A percentile compares a stretch with the other conserved stretches of the same genome.
Conservation (phyloP, 1,140 invertebrate genomes). For the Lepidurus packardi region DNA sequence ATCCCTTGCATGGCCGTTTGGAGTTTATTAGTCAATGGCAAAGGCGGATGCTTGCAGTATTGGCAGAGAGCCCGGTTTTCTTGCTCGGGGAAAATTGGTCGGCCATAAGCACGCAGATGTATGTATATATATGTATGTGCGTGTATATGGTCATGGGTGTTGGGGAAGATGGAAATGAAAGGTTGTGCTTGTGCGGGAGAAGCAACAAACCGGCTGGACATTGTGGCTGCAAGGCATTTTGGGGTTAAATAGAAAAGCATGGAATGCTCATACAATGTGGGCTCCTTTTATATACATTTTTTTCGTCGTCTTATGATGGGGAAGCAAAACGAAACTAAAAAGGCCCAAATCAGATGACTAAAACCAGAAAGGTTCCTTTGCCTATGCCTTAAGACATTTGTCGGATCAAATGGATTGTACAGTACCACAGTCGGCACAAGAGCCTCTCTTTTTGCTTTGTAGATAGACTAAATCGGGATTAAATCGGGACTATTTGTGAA, state of each 20-base stretch:
- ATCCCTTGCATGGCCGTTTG: too few species aligned
- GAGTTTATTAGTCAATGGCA: not conserved
- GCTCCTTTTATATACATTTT: too few species aligned
- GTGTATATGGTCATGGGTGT: constrained; percentile 7
- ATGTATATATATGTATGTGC: not conserved
- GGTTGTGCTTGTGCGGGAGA: constrained; percentile 2
- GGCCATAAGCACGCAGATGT: not conserved
- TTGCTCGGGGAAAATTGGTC: not conserved
- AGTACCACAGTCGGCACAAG: too few species aligned
- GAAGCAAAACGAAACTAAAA: too few species aligned
- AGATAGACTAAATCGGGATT: too few species aligned
- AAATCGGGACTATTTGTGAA: too few species aligned
- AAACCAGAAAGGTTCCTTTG: too few species aligned
- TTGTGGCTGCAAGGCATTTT: constrained; percentile 17
- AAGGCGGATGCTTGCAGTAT: not conserved
- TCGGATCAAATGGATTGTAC: too few species aligned
- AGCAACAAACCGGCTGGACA: constrained; percentile 10
- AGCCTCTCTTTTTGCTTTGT: too few species aligned
- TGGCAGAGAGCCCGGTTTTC: not conserved
- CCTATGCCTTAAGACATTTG: too few species aligned
- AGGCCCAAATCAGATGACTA: too few species aligned
- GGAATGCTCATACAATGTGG: not conserved
- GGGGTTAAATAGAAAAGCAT: not conserved
- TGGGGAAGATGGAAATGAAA: constrained; percentile 14
- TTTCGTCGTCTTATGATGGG: too few species aligned